phyloP scores from a whole-genome alignment of 2,888 invertebrate genomes.

The Neelides folsomi region DNA sequence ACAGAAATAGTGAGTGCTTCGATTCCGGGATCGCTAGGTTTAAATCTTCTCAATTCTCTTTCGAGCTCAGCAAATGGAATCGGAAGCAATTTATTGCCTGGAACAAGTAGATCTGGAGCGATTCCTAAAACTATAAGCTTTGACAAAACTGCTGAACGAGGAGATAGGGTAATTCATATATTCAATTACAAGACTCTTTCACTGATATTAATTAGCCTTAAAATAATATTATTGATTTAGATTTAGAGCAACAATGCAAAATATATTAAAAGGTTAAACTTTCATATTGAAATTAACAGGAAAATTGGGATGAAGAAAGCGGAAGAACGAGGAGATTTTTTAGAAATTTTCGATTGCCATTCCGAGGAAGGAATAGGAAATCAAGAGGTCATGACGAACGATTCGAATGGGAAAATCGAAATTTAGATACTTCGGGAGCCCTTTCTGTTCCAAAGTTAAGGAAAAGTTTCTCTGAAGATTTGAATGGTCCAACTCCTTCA shows the following conservation, averaged over 20 bases:
- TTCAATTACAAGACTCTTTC: too few relatives aligned
- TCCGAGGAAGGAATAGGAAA: constrained; percentile 51
- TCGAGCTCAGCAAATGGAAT: constrained; percentile 12
- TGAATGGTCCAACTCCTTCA: constrained; percentile 20
- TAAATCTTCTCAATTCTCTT: background rate
- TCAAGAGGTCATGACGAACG: constrained; percentile 36
- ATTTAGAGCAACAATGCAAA: too few relatives aligned
- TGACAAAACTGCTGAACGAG: constrained; percentile 73
- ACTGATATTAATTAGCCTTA: too few relatives aligned
- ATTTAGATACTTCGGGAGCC: constrained; percentile 15
- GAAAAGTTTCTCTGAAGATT: constrained; percentile 39
- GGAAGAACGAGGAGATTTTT: constrained; percentile 54
- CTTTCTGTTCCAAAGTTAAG: constrained; percentile 28
- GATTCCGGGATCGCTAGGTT: background rate
- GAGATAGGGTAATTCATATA: constrained; percentile 50
- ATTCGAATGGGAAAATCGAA: constrained; percentile 21
- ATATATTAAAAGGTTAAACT: too few relatives aligned
- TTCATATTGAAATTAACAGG: constrained; percentile 30
- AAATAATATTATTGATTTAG: too few relatives aligned
- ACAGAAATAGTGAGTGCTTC: constrained; percentile 9
- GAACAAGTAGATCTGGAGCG: constrained; percentile 45
- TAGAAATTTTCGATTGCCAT: constrained; percentile 55
- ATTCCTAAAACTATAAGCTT: constrained; percentile 86
- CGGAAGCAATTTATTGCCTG: constrained; percentile 13
- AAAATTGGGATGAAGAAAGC: constrained; percentile 44